phyloP scores from a whole-genome alignment of 2,797 vertebrate species.

The Urosaurus nigricauda region DNA sequence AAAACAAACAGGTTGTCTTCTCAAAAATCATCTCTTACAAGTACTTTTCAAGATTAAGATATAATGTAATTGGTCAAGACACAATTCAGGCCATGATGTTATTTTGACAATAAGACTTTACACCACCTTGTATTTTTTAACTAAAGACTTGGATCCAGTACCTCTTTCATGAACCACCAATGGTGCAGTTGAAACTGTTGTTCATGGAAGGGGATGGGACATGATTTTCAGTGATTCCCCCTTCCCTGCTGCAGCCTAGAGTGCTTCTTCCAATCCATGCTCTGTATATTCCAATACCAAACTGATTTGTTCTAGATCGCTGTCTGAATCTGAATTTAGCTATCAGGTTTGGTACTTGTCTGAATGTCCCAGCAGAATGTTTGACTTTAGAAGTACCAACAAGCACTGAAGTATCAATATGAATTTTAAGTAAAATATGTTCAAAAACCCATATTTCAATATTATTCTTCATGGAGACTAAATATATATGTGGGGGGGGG shows the following conservation, averaged over 20 bases:
- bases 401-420: background rate
- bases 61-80: background rate
- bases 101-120: background rate
- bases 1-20: background rate
- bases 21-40: background rate
- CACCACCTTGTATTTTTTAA: background rate
- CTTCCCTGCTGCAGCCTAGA: too few species aligned
- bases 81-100: background rate
- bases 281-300: background rate
- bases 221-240: too few species aligned
- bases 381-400: background rate
- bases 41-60: background rate
- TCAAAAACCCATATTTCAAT: background rate
- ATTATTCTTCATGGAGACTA: background rate
- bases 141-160: background rate
- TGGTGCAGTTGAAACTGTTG: background rate
- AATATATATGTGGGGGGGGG: too few species aligned
- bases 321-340: background rate
- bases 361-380: background rate
- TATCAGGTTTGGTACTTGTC: background rate
- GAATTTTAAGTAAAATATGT: background rate
- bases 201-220: background rate
- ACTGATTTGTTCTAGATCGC: background rate
- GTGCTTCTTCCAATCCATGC: too few species aligned
- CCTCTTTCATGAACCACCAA: background rate